These are phyloP conservation scores for Petroica traversi DNA, from an alignment of 2,113 vertebrate species.

Conservation along the genomic window DNA sequence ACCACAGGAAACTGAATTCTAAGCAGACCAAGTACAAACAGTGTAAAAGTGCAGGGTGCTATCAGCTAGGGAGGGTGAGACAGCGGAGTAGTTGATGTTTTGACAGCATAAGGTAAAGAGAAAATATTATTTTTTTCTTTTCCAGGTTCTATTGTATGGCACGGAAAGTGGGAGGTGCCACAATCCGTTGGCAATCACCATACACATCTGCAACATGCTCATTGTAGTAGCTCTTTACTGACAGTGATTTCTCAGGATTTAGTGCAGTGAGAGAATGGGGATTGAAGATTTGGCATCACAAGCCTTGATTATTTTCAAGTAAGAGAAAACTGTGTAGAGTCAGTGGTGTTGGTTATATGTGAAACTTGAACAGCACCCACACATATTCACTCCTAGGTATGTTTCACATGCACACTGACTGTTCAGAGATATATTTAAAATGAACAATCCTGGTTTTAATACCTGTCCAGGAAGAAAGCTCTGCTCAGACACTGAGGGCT, in stretches of 20 bases:
- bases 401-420: background rate
- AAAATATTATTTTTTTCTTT: background rate
- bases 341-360: background rate
- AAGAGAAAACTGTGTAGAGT: background rate
- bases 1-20: constrained; percentile 66
- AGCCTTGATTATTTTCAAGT: background rate
- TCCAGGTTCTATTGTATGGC: background rate
- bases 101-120: background rate
- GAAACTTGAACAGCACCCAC: background rate
- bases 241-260: background rate
- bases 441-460: background rate
- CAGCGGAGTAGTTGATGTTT: background rate
- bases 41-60: constrained; percentile 15
- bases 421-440: background rate
- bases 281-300: background rate
- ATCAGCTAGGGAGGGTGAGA: constrained; percentile 2
- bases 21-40: constrained; percentile 58
- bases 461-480: background rate
- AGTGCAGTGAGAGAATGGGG: background rate
- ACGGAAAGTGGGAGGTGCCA: background rate
- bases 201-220: background rate
- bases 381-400: background rate
- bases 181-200: background rate
- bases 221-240: background rate
- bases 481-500: background rate